Base-by-base conservation (phyloP, 2,113 vertebrate genomes). In the Lanius ludovicianus region DNA sequence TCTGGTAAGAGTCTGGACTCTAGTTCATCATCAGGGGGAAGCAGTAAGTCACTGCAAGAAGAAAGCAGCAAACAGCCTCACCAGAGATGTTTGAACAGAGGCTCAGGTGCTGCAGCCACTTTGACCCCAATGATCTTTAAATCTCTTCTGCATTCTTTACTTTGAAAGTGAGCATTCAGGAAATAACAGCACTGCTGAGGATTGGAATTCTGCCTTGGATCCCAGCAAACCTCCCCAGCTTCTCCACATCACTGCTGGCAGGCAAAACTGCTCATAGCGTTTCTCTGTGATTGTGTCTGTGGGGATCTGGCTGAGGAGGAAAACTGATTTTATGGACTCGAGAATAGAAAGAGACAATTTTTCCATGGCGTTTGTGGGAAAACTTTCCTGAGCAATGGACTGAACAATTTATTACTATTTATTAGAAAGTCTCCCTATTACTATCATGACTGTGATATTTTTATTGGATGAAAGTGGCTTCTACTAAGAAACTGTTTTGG, bases 51-150 rank as follows among this genome's bases (percentile, higher is more conserved):
- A 49, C 53, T 80, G 49, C 85, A 76, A 62, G 67, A 92, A 88
- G 57, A 91, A 71, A 56, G 68, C 68, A 93, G 80, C 80, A 47
- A 63, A 59, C 33, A 31, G 35, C 47, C 4, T 35, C 90, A 50
- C 47, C 64, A 53, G 56, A 62, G 55, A 15, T 53, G 24, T 87
- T 93, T 79, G 24, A 62, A 13, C 33, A 53, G 49, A 64, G 55
- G 19, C n/a, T 21, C 4, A 0, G 0, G 0, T 76, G 67, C 68
- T 77, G 42, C 42, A 64, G 39, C n/a, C 42, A 10, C 35, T 69
- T 78, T 52, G 37, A 31, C 42, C 35, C 30, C 50, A 9, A 0
- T 44, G 68, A 16, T 67, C 86, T 84, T 70, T 18, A 70, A 73
- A 55, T 44, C 15, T 42, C 24, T 75, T 47, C 49, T 42, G 27